phyloP scores from a whole-genome alignment of 1,140 invertebrate species.

The Drosophila seguyi region DNA sequence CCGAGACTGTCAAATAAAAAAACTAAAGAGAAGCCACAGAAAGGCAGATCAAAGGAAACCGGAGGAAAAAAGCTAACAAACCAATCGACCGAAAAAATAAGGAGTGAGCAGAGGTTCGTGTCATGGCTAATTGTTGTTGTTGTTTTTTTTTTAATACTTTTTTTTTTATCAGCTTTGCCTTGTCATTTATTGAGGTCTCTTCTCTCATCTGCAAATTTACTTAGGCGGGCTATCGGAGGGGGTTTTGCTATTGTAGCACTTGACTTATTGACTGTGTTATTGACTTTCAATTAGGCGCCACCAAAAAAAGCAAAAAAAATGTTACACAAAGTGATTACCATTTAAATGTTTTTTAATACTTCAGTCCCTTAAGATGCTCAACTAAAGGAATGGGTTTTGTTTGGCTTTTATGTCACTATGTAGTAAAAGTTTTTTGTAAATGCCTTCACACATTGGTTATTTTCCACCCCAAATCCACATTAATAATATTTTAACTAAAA shows the following conservation, averaged over 20 bases:
- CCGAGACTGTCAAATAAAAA: conserved; percentile 6
- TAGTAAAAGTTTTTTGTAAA: too few species aligned
- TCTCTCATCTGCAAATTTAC: conserved; percentile 18
- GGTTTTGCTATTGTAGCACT: conserved; percentile 13
- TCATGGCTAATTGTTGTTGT: conserved; percentile 24
- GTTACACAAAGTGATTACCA: not conserved
- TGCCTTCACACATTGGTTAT: too few species aligned
- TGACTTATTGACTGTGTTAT: conserved; percentile 50
- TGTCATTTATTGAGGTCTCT: conserved; percentile 10
- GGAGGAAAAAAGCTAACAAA: conserved; percentile 5
- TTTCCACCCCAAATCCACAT: too few species aligned
- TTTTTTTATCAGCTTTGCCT: conserved; percentile 4
- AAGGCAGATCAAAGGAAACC: conserved; percentile 60
- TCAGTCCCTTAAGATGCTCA: not conserved
- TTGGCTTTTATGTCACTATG: too few species aligned
- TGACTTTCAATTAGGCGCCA: conserved; percentile 23
- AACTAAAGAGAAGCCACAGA: conserved; percentile 60
- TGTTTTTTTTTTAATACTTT: not conserved
- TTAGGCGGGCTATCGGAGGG: not conserved
- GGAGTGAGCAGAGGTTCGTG: conserved; percentile 19
- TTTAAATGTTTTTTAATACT: not conserved
- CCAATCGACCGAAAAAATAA: conserved; percentile 22
- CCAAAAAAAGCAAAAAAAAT: conserved; percentile 27
- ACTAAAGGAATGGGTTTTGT: too few species aligned
- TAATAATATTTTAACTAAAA: too few species aligned